These are phyloP conservation scores for Clepsis dumicolana DNA, from an alignment of 2,888 invertebrate species.

Conservation along the genomic window DNA sequence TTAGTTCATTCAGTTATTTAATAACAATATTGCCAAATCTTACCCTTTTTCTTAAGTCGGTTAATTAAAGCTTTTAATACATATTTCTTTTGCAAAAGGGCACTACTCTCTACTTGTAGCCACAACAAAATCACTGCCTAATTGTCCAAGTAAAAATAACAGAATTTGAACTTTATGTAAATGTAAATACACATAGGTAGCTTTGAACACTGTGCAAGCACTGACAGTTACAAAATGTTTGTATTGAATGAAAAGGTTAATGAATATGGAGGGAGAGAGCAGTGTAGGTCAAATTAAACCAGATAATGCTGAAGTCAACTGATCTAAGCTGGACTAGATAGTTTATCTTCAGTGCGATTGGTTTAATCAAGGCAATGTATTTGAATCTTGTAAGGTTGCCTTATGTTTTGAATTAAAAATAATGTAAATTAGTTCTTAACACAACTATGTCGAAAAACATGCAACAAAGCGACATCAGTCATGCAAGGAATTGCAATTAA, in stretches of 20 bases:
- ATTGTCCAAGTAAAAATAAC: neutral
- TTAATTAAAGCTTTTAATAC: too few relatives aligned
- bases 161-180: neutral
- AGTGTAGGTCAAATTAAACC: constrained; percentile 37
- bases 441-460: constrained; percentile 34
- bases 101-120: neutral
- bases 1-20: too few relatives aligned
- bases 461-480: constrained; percentile 43
- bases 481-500: constrained; percentile 39
- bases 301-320: constrained; percentile 27
- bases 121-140: neutral
- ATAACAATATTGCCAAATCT: too few relatives aligned
- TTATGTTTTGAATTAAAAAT: constrained; percentile 26
- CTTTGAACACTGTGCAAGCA: neutral
- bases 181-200: neutral
- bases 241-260: constrained; percentile 8
- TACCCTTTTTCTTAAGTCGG: too few relatives aligned
- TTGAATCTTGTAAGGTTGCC: constrained; percentile 20
- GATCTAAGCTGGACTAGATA: neutral
- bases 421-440: neutral
- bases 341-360: constrained; percentile 1
- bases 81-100: neutral
- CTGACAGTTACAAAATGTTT: neutral
- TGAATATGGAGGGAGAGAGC: constrained; percentile 15
- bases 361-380: neutral